Evolutionary conservation across 30 jellyfish, hydroid and myxozoan genomes (phyloP).

Genomic region (Chrysaora quinquecirrha): DNA sequence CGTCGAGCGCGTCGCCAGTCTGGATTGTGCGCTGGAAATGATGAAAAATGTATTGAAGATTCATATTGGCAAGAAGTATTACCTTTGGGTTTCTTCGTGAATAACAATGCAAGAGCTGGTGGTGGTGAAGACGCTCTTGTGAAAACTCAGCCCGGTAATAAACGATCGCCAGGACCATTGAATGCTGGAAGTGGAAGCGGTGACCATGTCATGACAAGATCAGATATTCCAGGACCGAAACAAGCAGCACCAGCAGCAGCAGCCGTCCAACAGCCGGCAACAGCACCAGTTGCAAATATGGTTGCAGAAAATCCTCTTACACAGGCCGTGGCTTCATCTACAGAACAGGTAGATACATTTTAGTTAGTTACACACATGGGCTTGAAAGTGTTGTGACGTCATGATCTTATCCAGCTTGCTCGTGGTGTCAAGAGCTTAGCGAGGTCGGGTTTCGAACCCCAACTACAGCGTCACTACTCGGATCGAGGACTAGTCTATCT

Average conservation of each 20-base stretch:
- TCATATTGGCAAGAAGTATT: conserved; percentile 63
- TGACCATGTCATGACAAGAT: conserved; percentile 46
- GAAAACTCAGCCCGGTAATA: neutral
- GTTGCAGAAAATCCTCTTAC: conserved; percentile 2
- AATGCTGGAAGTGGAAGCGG: conserved; percentile 71
- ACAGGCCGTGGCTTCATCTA: conserved; percentile 22
- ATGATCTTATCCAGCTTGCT: too few relatives aligned
- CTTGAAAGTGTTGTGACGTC: too few relatives aligned
- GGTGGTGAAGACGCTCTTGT: conserved; percentile 49
- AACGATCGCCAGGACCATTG: conserved; percentile 59
- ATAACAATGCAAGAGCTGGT: conserved; percentile 65
- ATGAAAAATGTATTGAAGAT: conserved; percentile 57
- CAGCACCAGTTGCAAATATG: conserved; percentile 23
- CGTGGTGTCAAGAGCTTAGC: too few relatives aligned
- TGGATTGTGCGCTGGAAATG: conserved; percentile 27
- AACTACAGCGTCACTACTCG: too few relatives aligned
- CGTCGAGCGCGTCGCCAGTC: neutral
- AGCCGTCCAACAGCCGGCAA: conserved; percentile 57
- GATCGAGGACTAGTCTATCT: too few relatives aligned
- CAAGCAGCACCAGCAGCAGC: conserved; percentile 56
- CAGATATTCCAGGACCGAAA: conserved; percentile 71
- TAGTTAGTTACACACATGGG: too few relatives aligned
- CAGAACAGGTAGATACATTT: too few relatives aligned
- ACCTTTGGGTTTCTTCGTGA: conserved; percentile 90
- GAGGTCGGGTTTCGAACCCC: too few relatives aligned